Conservation (phyloP, 2,113 vertebrate genomes). For the Sciurus niger region DNA sequence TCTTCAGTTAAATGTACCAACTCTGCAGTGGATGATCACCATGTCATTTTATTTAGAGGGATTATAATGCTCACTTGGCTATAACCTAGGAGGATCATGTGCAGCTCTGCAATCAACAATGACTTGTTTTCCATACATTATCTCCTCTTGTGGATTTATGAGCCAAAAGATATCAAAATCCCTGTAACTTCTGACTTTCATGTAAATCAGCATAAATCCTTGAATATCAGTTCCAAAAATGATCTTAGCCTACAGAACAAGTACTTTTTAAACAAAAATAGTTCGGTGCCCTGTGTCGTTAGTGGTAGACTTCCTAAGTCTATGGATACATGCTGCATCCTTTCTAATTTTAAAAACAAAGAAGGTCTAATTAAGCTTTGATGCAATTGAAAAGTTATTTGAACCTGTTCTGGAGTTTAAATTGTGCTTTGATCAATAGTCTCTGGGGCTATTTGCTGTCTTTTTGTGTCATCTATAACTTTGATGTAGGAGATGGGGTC, state of each 20-base stretch:
- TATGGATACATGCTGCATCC: background rate
- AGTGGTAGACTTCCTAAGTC: background rate
- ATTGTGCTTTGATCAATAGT: background rate
- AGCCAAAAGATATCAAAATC: slow-evolving; percentile 1
- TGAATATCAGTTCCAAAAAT: background rate
- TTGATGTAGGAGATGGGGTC: slow-evolving; percentile 71
- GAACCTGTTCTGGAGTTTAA: background rate
- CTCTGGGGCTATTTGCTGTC: background rate
- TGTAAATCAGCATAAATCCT: slow-evolving; percentile 22
- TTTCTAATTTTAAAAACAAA: slow-evolving; percentile 48
- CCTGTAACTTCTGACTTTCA: background rate
- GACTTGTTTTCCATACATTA: background rate
- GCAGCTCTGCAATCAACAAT: background rate
- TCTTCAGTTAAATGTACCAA: background rate
- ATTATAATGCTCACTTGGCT: background rate
- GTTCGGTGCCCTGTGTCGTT: background rate
- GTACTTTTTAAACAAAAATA: slow-evolving; percentile 47
- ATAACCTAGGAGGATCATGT: background rate
- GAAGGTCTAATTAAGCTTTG: background rate
- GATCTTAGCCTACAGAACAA: background rate
- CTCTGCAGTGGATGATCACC: background rate
- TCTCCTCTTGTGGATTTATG: slow-evolving; percentile 4
- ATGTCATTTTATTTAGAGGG: background rate
- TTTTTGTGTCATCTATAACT: slow-evolving; percentile 84
- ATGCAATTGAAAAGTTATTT: background rate